A percentile compares a stretch with the other conserved stretches of the same genome.
These are phyloP conservation scores for Acrobeloides nanus DNA, from an alignment of 2,888 invertebrate species.

Conservation along the genomic window DNA sequence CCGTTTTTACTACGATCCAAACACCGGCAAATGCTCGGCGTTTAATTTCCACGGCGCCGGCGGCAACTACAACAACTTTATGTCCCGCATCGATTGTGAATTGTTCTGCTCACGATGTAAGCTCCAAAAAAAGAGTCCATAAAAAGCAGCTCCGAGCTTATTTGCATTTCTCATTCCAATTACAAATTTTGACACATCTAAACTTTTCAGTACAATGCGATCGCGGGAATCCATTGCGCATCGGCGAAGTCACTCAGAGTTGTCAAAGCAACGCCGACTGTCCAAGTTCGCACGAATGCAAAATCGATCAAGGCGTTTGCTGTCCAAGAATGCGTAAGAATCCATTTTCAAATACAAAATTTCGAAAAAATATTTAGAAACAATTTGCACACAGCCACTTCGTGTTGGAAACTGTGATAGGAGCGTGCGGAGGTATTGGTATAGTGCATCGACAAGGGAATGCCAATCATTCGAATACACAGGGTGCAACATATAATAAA, in stretches of 20 bases:
- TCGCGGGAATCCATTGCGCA: slow-evolving; percentile 43
- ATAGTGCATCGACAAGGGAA: slow-evolving; percentile 42
- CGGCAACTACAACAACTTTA: slow-evolving; percentile 50
- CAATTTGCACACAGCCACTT: slow-evolving; percentile 47
- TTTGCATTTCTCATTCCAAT: not conserved
- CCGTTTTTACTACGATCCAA: slow-evolving; percentile 45
- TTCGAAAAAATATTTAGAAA: slow-evolving; percentile 24
- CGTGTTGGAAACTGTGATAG: slow-evolving; percentile 43
- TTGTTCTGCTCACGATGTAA: slow-evolving; percentile 43
- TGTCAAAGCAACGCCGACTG: slow-evolving; percentile 42
- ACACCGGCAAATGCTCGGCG: slow-evolving; percentile 40
- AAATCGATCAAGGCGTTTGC: slow-evolving; percentile 45
- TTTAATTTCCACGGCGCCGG: slow-evolving; percentile 43
- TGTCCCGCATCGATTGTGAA: slow-evolving; percentile 43
- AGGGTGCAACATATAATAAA: slow-evolving; percentile 41
- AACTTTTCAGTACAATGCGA: slow-evolving; percentile 46
- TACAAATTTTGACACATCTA: slow-evolving; percentile 7
- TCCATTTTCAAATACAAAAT: not conserved
- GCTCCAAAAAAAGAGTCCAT: too few species aligned
- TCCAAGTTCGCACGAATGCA: slow-evolving; percentile 39
- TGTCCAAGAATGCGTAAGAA: slow-evolving; percentile 44
- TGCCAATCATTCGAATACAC: slow-evolving; percentile 39
- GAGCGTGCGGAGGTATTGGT: slow-evolving; percentile 41
- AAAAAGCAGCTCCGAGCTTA: too few species aligned
- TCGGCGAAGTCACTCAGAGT: slow-evolving; percentile 47